Evolutionary conservation across 1,140 invertebrate genomes (phyloP), one percentile per base, ranked within the genome.

Genomic region (Diabrotica virgifera): DNA sequence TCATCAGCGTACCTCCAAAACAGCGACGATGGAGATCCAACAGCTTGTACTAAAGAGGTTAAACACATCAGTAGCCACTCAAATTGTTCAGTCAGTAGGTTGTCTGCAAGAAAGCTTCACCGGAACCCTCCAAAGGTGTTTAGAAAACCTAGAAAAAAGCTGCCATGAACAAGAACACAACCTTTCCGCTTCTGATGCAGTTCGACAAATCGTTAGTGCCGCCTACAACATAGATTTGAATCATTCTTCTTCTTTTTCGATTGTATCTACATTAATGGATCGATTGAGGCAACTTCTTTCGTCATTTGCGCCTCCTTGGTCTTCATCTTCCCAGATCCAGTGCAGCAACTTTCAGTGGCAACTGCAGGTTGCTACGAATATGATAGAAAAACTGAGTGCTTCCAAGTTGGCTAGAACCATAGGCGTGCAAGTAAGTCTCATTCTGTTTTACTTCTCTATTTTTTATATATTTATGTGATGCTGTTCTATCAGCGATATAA

Each of bases 161-260:
- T 79, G 77, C 66, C 83, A 82, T 55, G 85, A 86, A 46, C 76
- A 82, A 3, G 86, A 88, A 60, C 78, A 81, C 5, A 83, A 76
- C 71, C 70, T 85, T n/a, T 76, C 86, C 40, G 91, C 91, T 9
- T 91, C 89, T 55, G 87, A 90, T 74, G 91, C 93, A 4, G 81
- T 94, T 14, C 89, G 90, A 72, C 89, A 92, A 85, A 91, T 95
- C 71, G 78, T 94, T 52, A 89, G 87, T 63, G 90, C 90, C 24
- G 91, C 93, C 5, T 90, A 93, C 65, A 87, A 89, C 65, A 87
- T 95, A n/a, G 89, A 95, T 76, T 83, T 95, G n/a, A 89, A 88
- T 69, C 85, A 90, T 36, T 86, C 87, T 52, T 85, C 88, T 24
- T 90, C 90, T 40, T 90, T 90, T 62, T 91, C 90, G 0, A 80